phyloP scores from a whole-genome alignment of 1,140 invertebrate species.

The Teleopsis dalmanni region DNA sequence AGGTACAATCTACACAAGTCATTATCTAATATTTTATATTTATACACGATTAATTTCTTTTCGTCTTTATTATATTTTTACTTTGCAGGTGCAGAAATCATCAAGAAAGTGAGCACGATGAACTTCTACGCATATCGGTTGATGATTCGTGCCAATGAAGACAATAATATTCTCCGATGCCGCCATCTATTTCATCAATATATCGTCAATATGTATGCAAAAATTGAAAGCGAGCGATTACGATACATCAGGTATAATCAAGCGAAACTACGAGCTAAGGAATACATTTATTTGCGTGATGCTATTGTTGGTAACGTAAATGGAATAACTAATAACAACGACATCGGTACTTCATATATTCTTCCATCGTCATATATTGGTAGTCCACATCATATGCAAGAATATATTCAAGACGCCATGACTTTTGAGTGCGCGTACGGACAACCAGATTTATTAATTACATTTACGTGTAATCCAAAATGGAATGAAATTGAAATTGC shows the following conservation, averaged over 20 bases:
- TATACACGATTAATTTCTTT: not conserved
- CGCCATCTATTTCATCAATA: conserved; percentile 35
- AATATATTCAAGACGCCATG: conserved; percentile 45
- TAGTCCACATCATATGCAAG: conserved; percentile 43
- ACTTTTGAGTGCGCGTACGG: conserved; percentile 43
- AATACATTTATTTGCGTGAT: not conserved
- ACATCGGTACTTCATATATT: not conserved
- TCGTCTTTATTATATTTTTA: not conserved
- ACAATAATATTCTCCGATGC: conserved; percentile 30
- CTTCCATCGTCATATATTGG: conserved; percentile 46
- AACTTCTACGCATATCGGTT: conserved; percentile 29
- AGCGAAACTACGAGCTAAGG: not conserved
- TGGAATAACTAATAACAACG: conserved; percentile 7
- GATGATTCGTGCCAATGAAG: conserved; percentile 16
- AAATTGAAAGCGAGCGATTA: conserved; percentile 43
- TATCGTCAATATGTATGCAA: conserved; percentile 48
- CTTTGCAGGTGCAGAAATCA: too few species aligned
- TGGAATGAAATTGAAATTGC: conserved; percentile 42
- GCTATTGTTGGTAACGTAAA: not conserved
- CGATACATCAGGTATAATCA: conserved; percentile 17
- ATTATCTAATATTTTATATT: not conserved
- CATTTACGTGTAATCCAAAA: conserved; percentile 47
- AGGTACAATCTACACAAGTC: not conserved
- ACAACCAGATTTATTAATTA: conserved; percentile 44
- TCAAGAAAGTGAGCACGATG: conserved; percentile 20